A percentile compares a stretch with the other conserved stretches of the same genome.
Conservation (phyloP, 53 echinoderm and acorn worm species). For the Pentamera pediparva region DNA sequence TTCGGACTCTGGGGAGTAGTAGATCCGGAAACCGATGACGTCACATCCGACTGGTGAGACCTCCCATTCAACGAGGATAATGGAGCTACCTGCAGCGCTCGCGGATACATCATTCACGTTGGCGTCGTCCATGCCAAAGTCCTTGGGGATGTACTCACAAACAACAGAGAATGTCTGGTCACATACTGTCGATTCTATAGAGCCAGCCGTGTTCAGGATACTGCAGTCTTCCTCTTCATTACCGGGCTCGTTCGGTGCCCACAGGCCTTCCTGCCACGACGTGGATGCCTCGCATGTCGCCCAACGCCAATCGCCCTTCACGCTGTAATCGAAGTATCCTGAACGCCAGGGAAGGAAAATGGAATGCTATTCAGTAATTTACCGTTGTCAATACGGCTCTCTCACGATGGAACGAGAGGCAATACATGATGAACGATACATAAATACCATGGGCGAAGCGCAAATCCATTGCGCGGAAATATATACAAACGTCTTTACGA, state of each 20-base stretch:
- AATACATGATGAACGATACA: neutral
- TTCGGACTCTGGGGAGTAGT: conserved; percentile 1
- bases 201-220: conserved; percentile 13
- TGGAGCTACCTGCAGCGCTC: conserved; percentile 7
- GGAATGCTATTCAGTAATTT: no score
- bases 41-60: conserved; percentile 59
- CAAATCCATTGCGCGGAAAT: neutral
- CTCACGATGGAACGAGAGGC: neutral
- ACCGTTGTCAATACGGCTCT: no score
- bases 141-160: conserved; percentile 65
- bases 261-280: conserved; percentile 60
- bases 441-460: neutral
- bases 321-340: conserved; percentile 68
- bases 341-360: neutral
- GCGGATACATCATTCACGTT: conserved; percentile 53
- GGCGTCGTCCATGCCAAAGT: conserved; percentile 33
- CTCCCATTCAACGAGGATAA: conserved; percentile 56
- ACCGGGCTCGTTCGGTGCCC: conserved; percentile 68
- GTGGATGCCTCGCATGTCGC: conserved; percentile 52
- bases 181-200: conserved; percentile 42
- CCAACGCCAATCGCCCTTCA: conserved; percentile 75
- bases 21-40: conserved; percentile 57
- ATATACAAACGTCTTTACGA: neutral
- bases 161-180: conserved; percentile 41
- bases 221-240: conserved; percentile 63